Base-by-base conservation (phyloP, 2,888 invertebrate species). In the Calameuta pallipes region DNA sequence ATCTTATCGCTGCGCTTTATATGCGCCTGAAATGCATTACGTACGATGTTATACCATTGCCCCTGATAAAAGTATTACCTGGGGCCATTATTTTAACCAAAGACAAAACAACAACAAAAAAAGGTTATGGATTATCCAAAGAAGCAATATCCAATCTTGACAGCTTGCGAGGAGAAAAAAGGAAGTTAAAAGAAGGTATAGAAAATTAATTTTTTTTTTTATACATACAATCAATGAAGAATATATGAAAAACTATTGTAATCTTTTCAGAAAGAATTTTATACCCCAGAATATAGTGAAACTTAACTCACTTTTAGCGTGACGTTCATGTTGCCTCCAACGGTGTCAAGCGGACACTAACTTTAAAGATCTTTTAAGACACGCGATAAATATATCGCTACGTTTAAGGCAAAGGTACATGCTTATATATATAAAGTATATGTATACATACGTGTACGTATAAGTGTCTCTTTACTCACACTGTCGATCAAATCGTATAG, bases 251-350 rank as follows among this genome's bases (percentile, higher is more conserved):
- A 9, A 9, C 2, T 1, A 23, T 9, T 6, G 23, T 9, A 23
- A 56, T 56, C 9, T 56, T 9, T 56, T 56, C 9, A 56, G 56
- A 56, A 56, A 23, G 56, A 56, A 56, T 56, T 23, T 9, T 41
- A 4, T 41, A 9, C 6, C 9, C 23, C 23, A 9, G 56, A 56
- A 6, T 56, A 23, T 6, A 23, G 23, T 23, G 23, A 56, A 56
- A 23, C 15, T 23, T 56, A 71, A 78, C 78, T 78, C 76, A 78
- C 78, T 78, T 69, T 76, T 41, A 78, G 68, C 78, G 75, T 56
- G 35, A 76, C 75, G 71, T 23, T 71, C 76, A 78, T 78, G 37
- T 37, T 78, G 76, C 36, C 13, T 31, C 77, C 33, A 35, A 68
- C 74, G 71, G 73, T 76, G 75, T 68, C 75, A 31, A 56, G 30